Percentiles rank a stretch among this genome's conserved stretches.
phyloP scores from a whole-genome alignment of 2,113 vertebrate genomes.

The Pachypanchax playfairii region DNA sequence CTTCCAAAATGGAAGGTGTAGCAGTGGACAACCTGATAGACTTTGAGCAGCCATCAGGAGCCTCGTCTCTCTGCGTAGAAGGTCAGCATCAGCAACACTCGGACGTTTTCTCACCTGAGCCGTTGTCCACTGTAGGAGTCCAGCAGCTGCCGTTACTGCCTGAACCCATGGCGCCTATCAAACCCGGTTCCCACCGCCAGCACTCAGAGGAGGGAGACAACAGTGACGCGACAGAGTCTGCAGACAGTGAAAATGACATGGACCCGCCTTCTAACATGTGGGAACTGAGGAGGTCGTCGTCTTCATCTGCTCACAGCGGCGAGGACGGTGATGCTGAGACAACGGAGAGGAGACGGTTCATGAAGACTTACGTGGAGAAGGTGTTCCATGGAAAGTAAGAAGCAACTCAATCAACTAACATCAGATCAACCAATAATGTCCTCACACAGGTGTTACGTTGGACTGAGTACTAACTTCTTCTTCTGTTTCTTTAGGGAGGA shows the following conservation, averaged over 20 bases:
- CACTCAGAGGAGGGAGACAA: constrained; percentile 72
- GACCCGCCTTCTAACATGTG: constrained; percentile 79
- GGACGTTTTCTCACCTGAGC: constrained; percentile 66
- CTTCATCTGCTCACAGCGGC: constrained; percentile 87
- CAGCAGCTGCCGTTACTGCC: constrained; percentile 51
- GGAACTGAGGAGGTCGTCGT: constrained; percentile 84
- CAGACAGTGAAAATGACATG: constrained; percentile 91
- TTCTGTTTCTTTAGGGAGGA: constrained; percentile 82
- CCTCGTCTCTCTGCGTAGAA: constrained; percentile 53
- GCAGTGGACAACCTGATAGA: constrained; percentile 87
- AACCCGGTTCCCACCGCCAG: constrained; percentile 12
- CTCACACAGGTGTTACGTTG: too few relatives aligned
- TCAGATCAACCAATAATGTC: too few relatives aligned
- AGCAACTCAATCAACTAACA: neutral
- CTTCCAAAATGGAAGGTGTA: constrained; percentile 83
- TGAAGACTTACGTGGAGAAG: constrained; percentile 90
- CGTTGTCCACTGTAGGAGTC: constrained; percentile 16
- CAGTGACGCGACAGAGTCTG: constrained; percentile 92
- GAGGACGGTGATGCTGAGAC: constrained; percentile 79
- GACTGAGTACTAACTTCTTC: neutral
- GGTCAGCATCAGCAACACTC: constrained; percentile 29
- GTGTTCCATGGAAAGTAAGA: constrained; percentile 90
- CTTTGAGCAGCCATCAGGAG: constrained; percentile 76
- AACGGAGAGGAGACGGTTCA: constrained; percentile 83
- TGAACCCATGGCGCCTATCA: constrained; percentile 55